A percentile compares a stretch with the other conserved stretches of the same genome.
Conservation (phyloP, 2,113 vertebrate genomes). For the Illadopsis cleaveri region DNA sequence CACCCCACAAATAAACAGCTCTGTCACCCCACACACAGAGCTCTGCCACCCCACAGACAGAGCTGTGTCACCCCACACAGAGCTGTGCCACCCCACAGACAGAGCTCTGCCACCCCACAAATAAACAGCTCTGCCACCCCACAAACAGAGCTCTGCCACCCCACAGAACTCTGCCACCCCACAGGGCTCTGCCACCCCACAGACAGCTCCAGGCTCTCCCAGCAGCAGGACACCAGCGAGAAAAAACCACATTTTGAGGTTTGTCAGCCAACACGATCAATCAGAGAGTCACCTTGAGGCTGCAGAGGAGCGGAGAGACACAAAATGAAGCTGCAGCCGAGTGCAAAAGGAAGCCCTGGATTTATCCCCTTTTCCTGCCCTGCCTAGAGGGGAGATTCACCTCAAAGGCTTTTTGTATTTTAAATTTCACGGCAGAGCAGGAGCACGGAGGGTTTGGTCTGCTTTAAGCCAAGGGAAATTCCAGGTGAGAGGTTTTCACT, state of each 20-base stretch:
- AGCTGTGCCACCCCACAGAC: no score
- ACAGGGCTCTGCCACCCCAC: no score
- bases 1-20: no score
- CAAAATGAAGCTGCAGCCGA: neutral
- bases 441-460: neutral
- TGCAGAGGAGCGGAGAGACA: neutral
- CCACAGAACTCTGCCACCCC: no score
- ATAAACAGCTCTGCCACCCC: no score
- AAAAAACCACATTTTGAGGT: neutral
- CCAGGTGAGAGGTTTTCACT: neutral
- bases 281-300: conserved; percentile 43
- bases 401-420: neutral
- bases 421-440: rapidly evolving
- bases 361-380: neutral
- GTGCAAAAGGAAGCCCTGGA: neutral
- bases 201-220: neutral
- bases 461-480: neutral
- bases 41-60: no score
- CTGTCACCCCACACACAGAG: no score
- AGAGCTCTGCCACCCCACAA: no score
- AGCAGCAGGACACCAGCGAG: neutral
- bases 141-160: no score
- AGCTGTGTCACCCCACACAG: no score
- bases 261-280: neutral
- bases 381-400: rapidly evolving